Conservation (phyloP, 2,797 vertebrate species). For the Parauchenoglanis ngamensis region DNA sequence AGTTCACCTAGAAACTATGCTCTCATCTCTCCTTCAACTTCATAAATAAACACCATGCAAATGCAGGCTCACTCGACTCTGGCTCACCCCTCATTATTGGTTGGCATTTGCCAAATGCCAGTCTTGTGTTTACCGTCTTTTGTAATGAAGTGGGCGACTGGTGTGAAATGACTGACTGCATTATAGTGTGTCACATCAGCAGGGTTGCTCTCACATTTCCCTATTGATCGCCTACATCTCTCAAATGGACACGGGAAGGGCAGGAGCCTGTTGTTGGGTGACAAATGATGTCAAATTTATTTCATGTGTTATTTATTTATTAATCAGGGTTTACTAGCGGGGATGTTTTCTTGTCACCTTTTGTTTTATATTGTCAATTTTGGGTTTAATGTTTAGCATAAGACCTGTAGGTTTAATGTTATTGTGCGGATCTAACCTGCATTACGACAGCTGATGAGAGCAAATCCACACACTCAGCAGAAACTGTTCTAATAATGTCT, state of each 20-base stretch:
- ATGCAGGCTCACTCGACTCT: not conserved
- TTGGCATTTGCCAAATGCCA: conserved; percentile 39
- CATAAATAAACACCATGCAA: conserved; percentile 31
- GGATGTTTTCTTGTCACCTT: no score
- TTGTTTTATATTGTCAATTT: not conserved
- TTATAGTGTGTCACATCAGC: conserved; percentile 22
- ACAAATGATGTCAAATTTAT: not conserved
- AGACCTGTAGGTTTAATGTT: not conserved
- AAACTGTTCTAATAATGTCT: not conserved
- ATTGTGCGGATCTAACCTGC: not conserved
- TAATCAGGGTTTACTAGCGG: not conserved
- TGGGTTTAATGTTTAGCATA: not conserved
- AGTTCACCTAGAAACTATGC: not conserved
- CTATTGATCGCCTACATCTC: conserved; percentile 19
- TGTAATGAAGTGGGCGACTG: conserved; percentile 29
- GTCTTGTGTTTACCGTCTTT: conserved; percentile 26
- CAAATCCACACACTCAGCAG: not conserved
- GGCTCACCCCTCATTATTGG: conserved; percentile 22
- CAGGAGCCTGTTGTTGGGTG: not conserved
- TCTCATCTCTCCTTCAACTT: conserved; percentile 26
- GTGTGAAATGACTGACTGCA: conserved; percentile 25
- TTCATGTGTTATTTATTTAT: not conserved
- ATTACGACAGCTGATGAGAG: not conserved
- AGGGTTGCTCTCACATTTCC: conserved; percentile 1
- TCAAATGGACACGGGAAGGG: not conserved